These are phyloP conservation scores for Anas platyrhynchos DNA, from an alignment of 2,113 vertebrate genomes.

Conservation along the genomic window DNA sequence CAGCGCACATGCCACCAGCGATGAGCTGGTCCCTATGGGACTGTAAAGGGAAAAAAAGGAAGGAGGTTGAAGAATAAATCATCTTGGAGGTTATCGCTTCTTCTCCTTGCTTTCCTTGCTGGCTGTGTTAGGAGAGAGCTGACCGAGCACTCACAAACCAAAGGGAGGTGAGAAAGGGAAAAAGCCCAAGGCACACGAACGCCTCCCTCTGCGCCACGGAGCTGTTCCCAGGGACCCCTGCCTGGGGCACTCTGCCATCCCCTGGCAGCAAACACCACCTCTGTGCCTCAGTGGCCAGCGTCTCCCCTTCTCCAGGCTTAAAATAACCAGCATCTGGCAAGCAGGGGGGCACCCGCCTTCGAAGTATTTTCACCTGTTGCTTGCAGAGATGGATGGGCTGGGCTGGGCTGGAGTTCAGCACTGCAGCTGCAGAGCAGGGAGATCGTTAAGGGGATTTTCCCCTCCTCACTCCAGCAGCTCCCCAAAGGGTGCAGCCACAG, in stretches of 20 bases:
- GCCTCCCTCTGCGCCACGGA: not conserved
- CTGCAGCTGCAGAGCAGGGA: not conserved
- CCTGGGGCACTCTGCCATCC: not conserved
- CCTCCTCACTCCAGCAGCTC: not conserved
- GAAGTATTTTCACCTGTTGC: constrained; percentile 17
- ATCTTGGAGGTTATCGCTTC: not conserved
- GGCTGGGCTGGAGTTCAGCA: not conserved
- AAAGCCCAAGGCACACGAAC: not conserved
- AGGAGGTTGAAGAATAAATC: not conserved
- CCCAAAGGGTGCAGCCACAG: not conserved
- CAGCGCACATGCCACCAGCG: too few species aligned
- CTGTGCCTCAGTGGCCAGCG: not conserved
- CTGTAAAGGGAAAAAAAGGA: not conserved
- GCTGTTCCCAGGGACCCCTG: not conserved
- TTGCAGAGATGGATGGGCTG: constrained; percentile 34
- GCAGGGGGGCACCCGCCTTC: not conserved
- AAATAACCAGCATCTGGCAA: constrained; percentile 60
- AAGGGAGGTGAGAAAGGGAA: not conserved
- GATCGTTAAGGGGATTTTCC: rapidly evolving
- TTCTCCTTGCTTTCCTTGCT: not conserved
- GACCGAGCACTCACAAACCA: not conserved
- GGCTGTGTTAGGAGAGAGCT: not conserved
- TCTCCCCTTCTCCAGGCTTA: not conserved
- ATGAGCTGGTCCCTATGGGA: not conserved
- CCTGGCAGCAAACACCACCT: constrained; percentile 19